Percentiles rank a stretch among this genome's conserved stretches.
phyloP scores from a whole-genome alignment of 53 echinoderm and acorn worm genomes.

The Henricia sp. region DNA sequence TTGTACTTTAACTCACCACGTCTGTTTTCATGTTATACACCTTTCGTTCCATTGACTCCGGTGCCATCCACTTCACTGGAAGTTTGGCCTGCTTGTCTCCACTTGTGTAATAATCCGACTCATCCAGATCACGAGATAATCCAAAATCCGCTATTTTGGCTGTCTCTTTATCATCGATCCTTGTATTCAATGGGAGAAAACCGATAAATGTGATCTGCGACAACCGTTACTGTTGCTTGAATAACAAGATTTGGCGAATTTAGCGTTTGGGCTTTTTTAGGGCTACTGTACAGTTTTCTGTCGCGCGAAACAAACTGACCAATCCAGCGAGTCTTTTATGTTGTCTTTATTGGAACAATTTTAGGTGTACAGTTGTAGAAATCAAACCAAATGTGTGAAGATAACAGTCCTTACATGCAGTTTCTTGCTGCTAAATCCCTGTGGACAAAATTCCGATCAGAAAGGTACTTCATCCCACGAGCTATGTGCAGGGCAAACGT shows the following conservation, averaged over 20 bases:
- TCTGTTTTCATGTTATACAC: constrained; percentile 45
- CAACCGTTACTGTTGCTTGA: no score
- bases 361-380: background rate
- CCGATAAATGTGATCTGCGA: no score
- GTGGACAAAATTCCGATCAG: constrained; percentile 40
- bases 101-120: constrained; percentile 37
- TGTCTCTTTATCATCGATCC: constrained; percentile 40
- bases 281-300: background rate
- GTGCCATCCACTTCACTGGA: constrained; percentile 61
- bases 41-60: constrained; percentile 42
- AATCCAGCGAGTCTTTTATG: no score
- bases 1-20: constrained; percentile 56
- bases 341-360: no score
- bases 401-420: constrained; percentile 70
- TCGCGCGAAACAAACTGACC: no score
- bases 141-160: constrained; percentile 56
- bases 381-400: background rate
- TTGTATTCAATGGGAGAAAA: background rate
- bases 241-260: no score
- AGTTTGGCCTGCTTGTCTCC: constrained; percentile 34
- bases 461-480: constrained; percentile 51
- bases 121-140: constrained; percentile 33
- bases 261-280: background rate
- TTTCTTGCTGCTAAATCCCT: constrained; percentile 59
- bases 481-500: constrained; percentile 49